Percentiles rank a stretch among this genome's conserved stretches.
Evolutionary conservation across 2,888 invertebrate species (phyloP).

Genomic region (Laspeyria flexula): DNA sequence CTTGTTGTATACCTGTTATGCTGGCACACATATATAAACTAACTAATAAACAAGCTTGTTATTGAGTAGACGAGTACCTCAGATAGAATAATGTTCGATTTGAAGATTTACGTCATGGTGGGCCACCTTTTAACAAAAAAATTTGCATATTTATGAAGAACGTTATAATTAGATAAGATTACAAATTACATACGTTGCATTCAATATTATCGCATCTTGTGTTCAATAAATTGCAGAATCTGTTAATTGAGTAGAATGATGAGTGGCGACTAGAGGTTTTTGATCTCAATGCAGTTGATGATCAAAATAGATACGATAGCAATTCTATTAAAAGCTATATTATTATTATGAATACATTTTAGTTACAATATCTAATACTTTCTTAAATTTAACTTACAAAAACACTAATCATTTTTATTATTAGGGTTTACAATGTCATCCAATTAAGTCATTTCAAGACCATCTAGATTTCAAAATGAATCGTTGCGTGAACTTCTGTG

Average conservation of each 20-base stretch:
- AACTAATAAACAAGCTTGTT: slow-evolving; percentile 43
- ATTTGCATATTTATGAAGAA: slow-evolving; percentile 20
- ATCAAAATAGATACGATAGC: slow-evolving; percentile 15
- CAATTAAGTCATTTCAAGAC: not conserved
- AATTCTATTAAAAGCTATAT: not conserved
- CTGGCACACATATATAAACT: slow-evolving; percentile 26
- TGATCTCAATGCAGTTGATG: slow-evolving; percentile 5
- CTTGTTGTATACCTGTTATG: slow-evolving; percentile 37
- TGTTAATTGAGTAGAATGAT: slow-evolving; percentile 13
- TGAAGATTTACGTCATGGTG: slow-evolving; percentile 23
- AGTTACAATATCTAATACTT: no score
- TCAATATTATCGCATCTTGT: slow-evolving; percentile 10
- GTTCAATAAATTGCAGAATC: slow-evolving; percentile 9
- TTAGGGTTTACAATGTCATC: no score
- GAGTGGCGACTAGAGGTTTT: slow-evolving; percentile 9
- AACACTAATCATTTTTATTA: no score
- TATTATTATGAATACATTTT: no score
- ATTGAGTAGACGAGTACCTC: slow-evolving; percentile 40
- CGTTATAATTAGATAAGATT: slow-evolving; percentile 8
- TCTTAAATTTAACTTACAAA: not conserved
- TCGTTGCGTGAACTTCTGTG: no score
- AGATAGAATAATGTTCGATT: slow-evolving; percentile 37
- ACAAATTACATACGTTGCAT: slow-evolving; percentile 7
- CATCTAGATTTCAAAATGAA: not conserved
- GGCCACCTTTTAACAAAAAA: slow-evolving; percentile 10